These are phyloP conservation scores for Apteryx owenii DNA, from an alignment of 2,113 vertebrate species.

Conservation along the genomic window DNA sequence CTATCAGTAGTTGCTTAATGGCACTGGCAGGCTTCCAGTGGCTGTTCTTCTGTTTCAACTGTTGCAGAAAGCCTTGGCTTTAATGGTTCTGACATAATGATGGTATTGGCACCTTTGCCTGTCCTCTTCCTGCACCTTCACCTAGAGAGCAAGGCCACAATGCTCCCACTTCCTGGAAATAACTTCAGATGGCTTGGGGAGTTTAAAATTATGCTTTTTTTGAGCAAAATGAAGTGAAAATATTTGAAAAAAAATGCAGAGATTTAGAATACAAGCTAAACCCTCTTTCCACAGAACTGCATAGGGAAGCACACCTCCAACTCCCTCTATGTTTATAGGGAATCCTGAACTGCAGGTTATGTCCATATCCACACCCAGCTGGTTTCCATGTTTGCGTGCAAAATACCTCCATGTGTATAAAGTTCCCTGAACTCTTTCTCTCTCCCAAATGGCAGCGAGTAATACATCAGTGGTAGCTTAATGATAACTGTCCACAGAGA, in stretches of 20 bases:
- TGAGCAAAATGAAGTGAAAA: neutral
- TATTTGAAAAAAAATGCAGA: neutral
- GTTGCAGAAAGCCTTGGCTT: neutral
- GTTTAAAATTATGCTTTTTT: neutral
- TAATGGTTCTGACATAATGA: conserved; percentile 10
- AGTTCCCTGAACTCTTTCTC: neutral
- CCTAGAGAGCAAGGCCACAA: neutral
- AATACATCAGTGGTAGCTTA: neutral
- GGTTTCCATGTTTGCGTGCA: neutral
- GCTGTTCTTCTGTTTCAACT: conserved; percentile 16
- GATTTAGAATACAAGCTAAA: neutral
- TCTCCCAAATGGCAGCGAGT: neutral
- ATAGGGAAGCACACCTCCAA: neutral
- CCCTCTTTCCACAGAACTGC: too few species aligned
- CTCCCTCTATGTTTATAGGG: neutral
- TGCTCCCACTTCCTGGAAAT: neutral
- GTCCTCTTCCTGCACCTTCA: neutral
- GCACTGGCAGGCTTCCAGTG: conserved; percentile 34
- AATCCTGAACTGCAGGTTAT: neutral
- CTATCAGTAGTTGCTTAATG: conserved; percentile 31
- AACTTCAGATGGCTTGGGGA: neutral
- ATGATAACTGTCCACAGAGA: neutral
- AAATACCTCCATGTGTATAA: too few species aligned
- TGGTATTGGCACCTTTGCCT: neutral
- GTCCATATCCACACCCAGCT: neutral